Percentiles rank a stretch among this genome's conserved stretches.
Evolutionary conservation across 2,113 vertebrate species (phyloP).

Genomic region (Apeltes quadracus): DNA sequence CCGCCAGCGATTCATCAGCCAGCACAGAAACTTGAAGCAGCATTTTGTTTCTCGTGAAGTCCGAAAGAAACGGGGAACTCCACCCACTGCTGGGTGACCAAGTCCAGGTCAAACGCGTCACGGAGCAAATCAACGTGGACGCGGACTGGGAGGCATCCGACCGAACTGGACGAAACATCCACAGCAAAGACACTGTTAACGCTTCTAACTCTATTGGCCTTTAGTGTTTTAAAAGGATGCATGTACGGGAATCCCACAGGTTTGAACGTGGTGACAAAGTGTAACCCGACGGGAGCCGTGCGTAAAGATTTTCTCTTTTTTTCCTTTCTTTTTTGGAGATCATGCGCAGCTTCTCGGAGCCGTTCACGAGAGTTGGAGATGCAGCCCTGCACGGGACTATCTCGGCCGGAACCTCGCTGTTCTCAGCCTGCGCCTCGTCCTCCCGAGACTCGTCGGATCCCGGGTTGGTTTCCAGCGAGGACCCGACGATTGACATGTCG

Average conservation of each 20-base stretch:
- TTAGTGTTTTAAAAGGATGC: background rate
- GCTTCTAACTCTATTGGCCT: background rate
- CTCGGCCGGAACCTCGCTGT: constrained; percentile 82
- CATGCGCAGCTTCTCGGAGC: constrained; percentile 87
- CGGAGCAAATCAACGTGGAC: constrained; percentile 85
- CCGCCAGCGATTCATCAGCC: constrained; percentile 22
- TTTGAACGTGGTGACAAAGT: background rate
- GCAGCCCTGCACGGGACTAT: constrained; percentile 79
- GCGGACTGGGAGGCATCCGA: constrained; percentile 11
- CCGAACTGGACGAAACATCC: background rate
- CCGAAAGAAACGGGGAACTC: constrained; percentile 85
- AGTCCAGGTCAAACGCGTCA: constrained; percentile 89
- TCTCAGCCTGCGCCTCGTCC: constrained; percentile 83
- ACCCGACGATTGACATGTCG: constrained; percentile 79
- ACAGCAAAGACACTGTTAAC: background rate
- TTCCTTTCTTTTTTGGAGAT: constrained; percentile 57
- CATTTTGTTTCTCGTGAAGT: constrained; percentile 44
- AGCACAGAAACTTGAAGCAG: constrained; percentile 12
- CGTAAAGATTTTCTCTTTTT: constrained; percentile 34
- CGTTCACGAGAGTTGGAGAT: constrained; percentile 84
- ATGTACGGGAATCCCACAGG: background rate
- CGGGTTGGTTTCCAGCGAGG: constrained; percentile 79
- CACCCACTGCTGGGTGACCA: constrained; percentile 86
- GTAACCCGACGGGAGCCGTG: background rate
- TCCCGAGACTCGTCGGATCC: constrained; percentile 80